These are phyloP conservation scores for Macropis europaea DNA, from an alignment of 2,888 invertebrate species.

Conservation along the genomic window DNA sequence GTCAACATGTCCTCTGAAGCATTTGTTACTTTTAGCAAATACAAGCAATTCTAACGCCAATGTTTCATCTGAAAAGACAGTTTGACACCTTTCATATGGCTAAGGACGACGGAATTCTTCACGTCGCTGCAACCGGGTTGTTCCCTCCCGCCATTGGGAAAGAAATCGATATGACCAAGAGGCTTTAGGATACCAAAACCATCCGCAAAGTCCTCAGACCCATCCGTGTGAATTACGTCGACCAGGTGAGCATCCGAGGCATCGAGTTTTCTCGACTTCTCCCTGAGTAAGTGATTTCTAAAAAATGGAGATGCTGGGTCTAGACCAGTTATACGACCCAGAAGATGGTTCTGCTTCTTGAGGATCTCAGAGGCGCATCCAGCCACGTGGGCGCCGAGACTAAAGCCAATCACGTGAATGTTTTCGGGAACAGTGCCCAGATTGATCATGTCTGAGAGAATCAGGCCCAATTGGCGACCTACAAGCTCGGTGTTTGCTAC, in stretches of 20 bases:
- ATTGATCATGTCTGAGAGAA: conserved; percentile 80
- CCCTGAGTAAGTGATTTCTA: conserved; percentile 81
- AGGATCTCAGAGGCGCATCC: conserved; percentile 83
- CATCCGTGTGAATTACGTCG: conserved; percentile 86
- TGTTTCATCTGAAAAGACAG: neutral
- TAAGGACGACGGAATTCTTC: conserved; percentile 82
- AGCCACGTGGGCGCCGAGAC: conserved; percentile 83
- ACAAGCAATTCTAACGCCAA: neutral
- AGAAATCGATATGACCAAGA: conserved; percentile 83
- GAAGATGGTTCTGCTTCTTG: conserved; percentile 76
- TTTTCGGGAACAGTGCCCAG: conserved; percentile 78
- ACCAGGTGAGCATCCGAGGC: conserved; percentile 84
- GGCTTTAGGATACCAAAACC: conserved; percentile 83
- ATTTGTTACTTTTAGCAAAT: neutral
- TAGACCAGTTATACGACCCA: conserved; percentile 83
- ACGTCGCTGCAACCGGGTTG: conserved; percentile 83
- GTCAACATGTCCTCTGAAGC: conserved; percentile 80
- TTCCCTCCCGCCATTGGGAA: conserved; percentile 83
- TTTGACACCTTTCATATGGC: conserved; percentile 81
- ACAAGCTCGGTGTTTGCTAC: conserved; percentile 84
- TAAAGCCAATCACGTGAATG: conserved; percentile 83
- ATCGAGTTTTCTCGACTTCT: conserved; percentile 83
- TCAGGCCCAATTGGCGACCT: conserved; percentile 82
- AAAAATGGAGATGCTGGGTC: conserved; percentile 84
- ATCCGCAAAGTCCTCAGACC: conserved; percentile 82